These are phyloP conservation scores for Mus spicilegus DNA, from an alignment of 2,113 vertebrate genomes.

Conservation along the genomic window DNA sequence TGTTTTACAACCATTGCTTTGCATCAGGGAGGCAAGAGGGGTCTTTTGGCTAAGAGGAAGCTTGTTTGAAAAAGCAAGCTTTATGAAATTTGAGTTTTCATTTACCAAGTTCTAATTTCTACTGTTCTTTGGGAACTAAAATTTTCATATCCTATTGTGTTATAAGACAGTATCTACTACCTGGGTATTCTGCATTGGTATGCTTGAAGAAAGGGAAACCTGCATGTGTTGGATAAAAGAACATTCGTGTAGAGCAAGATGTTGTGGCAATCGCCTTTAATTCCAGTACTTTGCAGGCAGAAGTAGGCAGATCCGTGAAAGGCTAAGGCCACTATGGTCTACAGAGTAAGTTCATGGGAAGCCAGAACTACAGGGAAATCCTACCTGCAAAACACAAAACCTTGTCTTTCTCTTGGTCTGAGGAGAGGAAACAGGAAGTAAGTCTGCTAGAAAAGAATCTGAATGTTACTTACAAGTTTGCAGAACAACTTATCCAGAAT, in stretches of 20 bases:
- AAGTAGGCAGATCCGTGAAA: background rate
- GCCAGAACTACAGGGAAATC: background rate
- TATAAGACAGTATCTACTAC: slow-evolving; percentile 6
- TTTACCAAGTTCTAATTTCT: background rate
- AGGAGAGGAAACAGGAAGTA: slow-evolving; percentile 8
- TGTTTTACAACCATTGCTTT: background rate
- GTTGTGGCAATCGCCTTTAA: background rate
- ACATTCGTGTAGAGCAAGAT: background rate
- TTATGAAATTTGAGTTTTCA: background rate
- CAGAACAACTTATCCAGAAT: background rate
- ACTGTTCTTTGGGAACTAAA: slow-evolving; percentile 4
- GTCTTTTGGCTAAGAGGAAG: background rate
- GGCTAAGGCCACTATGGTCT: background rate
- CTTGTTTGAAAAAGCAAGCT: background rate
- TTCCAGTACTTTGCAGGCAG: background rate
- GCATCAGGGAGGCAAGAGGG: background rate
- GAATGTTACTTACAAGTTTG: background rate
- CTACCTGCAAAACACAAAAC: background rate
- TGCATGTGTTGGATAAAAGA: slow-evolving; percentile 6
- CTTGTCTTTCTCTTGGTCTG: background rate
- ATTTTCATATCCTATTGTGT: background rate
- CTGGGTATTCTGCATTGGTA: slow-evolving; percentile 19
- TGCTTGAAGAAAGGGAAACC: background rate
- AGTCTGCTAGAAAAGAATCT: background rate
- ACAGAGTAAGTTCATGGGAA: background rate